Base-by-base conservation (phyloP, 2,888 invertebrate species). In the Sphecodes monilicornis region DNA sequence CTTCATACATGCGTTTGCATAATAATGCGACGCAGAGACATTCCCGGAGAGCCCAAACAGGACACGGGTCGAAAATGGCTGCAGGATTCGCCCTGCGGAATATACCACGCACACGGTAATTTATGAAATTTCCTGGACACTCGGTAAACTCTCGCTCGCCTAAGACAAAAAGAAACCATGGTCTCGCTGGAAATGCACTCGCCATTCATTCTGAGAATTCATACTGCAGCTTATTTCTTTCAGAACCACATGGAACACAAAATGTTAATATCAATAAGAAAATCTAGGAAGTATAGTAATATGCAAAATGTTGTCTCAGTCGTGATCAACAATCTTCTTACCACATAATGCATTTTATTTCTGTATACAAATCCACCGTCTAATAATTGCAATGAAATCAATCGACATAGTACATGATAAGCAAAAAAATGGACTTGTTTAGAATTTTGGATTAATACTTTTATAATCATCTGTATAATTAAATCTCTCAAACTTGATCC, bases 1-100 rank as follows among this genome's bases (percentile, higher is more conserved):
- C 43, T 69, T 74, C 82, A 75, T 79, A 78, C 82, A 76, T 60
- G 79, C 73, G 79, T 86, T 85, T 85, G 82, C 85, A 86, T 85
- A 85, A 82, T 79, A 85, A 85, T 82, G 68, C 72, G 76, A 75
- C 70, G 60, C 54, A 18, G 8, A 60, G 41, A 57, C 26, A 82
- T 60, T 41, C 54, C 70, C 77, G 75, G 50, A 8, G 22, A 32
- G 22, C 18, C 64, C 2, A 29, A 29, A 57, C 57, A 57, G 64
- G 64, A 64, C 64, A 29, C 64, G 29, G 18, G 64, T 29, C 60
- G 60, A 60, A 29, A 64, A 32, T 32, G 29, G 32, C 29, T 29
- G 18, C 64, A 8, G 57, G 57, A 57, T 26, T 26, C 13, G 66
- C 22, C 50, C 26, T 5, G 26, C 26, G 57, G 78, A 82, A 84